Evolutionary conservation across 92 coral and sea anemone species (phyloP).

Genomic region (Blastomussa wellsi): DNA sequence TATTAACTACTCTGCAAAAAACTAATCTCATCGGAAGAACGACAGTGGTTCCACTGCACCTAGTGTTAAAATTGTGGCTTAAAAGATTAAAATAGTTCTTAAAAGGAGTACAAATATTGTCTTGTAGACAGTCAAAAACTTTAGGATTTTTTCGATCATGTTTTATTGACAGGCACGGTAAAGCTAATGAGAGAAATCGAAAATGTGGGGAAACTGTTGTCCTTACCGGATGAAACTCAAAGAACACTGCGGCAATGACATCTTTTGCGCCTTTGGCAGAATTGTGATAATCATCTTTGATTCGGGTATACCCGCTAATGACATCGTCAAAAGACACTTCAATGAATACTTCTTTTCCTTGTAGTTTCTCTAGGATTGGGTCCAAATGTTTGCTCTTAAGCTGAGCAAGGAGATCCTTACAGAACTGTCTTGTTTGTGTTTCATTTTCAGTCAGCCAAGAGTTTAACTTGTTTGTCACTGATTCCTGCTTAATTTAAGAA

Average conservation of each 20-base stretch:
- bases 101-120: too few species aligned
- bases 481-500: not conserved
- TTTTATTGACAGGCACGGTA: too few species aligned
- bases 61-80: too few species aligned
- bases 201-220: too few species aligned
- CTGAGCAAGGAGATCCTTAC: constrained; percentile 48
- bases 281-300: constrained; percentile 42
- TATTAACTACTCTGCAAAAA: too few species aligned
- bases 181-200: too few species aligned
- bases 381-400: constrained; percentile 55
- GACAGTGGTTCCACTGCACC: too few species aligned
- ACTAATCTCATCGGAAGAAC: too few species aligned
- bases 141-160: too few species aligned
- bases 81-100: too few species aligned
- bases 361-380: constrained; percentile 61
- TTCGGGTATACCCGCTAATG: constrained; percentile 35
- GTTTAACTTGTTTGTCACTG: not conserved
- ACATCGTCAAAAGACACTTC: constrained; percentile 50
- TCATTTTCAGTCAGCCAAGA: constrained; percentile 44
- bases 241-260: constrained; percentile 59
- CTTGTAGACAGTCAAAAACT: too few species aligned
- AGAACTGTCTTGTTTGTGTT: constrained; percentile 42
- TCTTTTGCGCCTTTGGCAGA: constrained; percentile 65
- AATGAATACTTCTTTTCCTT: constrained; percentile 42
- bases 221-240: constrained; percentile 53